Percentiles rank a stretch among this genome's conserved stretches.
Conservation (phyloP, 2,113 vertebrate species). For the Pachyramphus minor region DNA sequence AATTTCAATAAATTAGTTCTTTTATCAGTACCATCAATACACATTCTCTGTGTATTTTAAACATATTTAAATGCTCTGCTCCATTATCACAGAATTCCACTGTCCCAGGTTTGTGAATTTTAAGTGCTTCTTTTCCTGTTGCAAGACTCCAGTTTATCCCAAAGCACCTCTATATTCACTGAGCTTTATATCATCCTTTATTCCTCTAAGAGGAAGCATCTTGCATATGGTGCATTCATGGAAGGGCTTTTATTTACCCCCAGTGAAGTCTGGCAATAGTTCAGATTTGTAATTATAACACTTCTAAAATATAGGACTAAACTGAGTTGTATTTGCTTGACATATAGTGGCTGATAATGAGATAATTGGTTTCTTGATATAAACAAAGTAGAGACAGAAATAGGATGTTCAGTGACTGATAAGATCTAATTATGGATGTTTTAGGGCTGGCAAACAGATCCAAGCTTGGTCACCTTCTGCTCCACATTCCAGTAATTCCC, state of each 20-base stretch:
- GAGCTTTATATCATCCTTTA: background rate
- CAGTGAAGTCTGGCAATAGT: background rate
- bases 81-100: background rate
- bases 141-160: background rate
- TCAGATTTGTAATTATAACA: background rate
- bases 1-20: background rate
- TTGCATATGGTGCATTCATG: background rate
- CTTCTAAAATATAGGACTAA: background rate
- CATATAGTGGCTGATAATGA: background rate
- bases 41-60: background rate
- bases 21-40: background rate
- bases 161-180: background rate
- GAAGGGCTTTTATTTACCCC: background rate
- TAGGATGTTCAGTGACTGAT: background rate
- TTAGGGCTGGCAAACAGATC: background rate
- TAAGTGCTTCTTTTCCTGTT: background rate
- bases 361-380: slow-evolving; percentile 33
- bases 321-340: background rate
- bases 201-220: background rate
- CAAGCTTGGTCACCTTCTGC: slow-evolving; percentile 32
- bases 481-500: background rate
- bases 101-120: background rate
- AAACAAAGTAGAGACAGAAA: slow-evolving; percentile 23
- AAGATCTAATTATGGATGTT: slow-evolving; percentile 11
- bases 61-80: background rate